Conservation (phyloP, 2,113 vertebrate genomes). For the Myrmecophaga tridactyla region DNA sequence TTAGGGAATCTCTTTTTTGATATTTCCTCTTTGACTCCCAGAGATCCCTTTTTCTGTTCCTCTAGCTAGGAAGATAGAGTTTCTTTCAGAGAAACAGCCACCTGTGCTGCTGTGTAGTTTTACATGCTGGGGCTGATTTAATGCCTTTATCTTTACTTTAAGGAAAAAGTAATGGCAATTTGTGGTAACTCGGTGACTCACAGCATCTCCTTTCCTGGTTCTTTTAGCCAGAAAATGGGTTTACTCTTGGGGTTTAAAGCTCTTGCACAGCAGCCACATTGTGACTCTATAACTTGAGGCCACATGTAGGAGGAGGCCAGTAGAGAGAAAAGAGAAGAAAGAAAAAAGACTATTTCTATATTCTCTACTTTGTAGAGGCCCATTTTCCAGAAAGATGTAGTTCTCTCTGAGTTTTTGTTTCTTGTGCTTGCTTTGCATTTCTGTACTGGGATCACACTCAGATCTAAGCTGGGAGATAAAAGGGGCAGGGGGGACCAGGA, state of each 20-base stretch:
- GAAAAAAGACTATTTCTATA: not conserved
- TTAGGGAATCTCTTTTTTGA: not conserved
- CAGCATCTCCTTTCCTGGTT: not conserved
- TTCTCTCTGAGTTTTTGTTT: constrained; percentile 16
- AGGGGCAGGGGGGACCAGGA: not conserved
- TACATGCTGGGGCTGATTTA: not conserved
- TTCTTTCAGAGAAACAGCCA: not conserved
- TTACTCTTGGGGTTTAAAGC: not conserved
- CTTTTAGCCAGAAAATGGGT: not conserved
- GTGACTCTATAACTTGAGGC: not conserved
- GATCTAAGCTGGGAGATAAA: not conserved
- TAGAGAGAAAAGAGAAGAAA: not conserved
- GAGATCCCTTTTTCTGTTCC: not conserved
- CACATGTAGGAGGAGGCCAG: not conserved
- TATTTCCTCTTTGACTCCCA: not conserved
- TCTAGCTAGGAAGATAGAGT: not conserved
- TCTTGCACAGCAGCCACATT: not conserved
- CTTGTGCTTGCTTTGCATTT: not conserved
- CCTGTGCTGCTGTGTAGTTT: not conserved
- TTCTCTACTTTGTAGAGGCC: not conserved
- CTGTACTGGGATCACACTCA: not conserved
- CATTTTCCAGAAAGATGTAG: not conserved
- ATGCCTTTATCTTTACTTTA: no score
- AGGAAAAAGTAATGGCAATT: not conserved
- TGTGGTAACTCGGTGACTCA: not conserved